Conservation (phyloP, 2,113 vertebrate genomes). For the Atlantisia rogersi region DNA sequence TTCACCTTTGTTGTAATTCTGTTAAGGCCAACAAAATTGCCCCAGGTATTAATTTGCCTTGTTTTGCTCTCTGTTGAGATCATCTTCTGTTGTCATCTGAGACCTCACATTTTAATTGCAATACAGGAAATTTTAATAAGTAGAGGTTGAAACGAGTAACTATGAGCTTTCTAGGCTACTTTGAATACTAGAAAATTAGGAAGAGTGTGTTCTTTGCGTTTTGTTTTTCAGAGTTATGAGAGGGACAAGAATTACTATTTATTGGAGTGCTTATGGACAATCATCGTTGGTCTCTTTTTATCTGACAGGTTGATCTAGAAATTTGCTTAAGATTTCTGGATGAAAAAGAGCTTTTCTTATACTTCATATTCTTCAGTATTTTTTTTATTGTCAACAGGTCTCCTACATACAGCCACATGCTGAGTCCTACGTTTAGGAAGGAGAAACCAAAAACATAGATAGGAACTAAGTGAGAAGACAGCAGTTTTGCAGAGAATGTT, state of each 20-base stretch:
- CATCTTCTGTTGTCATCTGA: not conserved
- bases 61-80: not conserved
- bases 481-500: not conserved
- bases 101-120: constrained; percentile 1
- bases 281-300: not conserved
- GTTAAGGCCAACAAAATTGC: not conserved
- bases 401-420: not conserved
- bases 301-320: not conserved
- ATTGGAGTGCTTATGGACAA: not conserved
- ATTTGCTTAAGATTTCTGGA: not conserved
- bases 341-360: fast-evolving
- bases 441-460: not conserved
- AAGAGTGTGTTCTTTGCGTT: not conserved
- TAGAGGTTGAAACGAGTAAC: not conserved
- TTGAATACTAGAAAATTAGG: not conserved
- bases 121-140: constrained; percentile 8
- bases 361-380: not conserved
- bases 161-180: not conserved
- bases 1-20: not conserved
- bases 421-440: fast-evolving
- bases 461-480: not conserved
- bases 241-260: not conserved
- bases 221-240: not conserved
- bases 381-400: not conserved
- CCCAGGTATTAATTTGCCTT: not conserved